phyloP scores from a whole-genome alignment of 2,888 invertebrate genomes.

The Chaetogeoica ovagalla region DNA sequence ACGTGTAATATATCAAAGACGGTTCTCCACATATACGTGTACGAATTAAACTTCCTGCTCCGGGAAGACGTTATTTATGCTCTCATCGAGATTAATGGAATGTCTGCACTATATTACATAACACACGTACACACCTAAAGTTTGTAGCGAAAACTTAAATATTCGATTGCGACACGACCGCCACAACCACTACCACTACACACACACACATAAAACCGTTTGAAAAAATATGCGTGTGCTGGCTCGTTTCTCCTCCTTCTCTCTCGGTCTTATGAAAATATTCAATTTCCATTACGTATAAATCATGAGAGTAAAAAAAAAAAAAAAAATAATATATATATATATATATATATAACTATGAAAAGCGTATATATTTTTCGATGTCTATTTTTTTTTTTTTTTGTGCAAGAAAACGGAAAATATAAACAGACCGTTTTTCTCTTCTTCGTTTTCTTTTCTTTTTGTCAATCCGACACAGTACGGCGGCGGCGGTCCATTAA shows the following conservation, averaged over 20 bases:
- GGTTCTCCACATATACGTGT: not conserved
- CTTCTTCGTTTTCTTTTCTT: too few relatives aligned
- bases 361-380: not conserved
- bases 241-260: too few relatives aligned
- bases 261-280: not conserved
- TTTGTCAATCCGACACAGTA: not conserved
- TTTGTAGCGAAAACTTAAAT: not conserved
- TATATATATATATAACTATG: not conserved
- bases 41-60: conserved; percentile 46
- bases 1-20: conserved; percentile 22
- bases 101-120: conserved; percentile 29
- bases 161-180: not conserved
- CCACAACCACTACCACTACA: too few relatives aligned
- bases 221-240: too few relatives aligned
- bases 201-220: too few relatives aligned
- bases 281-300: conserved; percentile 41
- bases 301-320: conserved; percentile 26
- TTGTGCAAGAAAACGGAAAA: too few relatives aligned
- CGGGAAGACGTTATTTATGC: conserved; percentile 31
- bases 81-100: conserved; percentile 41
- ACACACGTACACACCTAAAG: not conserved
- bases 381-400: not conserved
- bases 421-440: not conserved
- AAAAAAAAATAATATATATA: too few relatives aligned
- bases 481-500: not conserved